These are phyloP conservation scores for Marronus borbonicus DNA, from an alignment of 2,888 invertebrate genomes.

Conservation along the genomic window DNA sequence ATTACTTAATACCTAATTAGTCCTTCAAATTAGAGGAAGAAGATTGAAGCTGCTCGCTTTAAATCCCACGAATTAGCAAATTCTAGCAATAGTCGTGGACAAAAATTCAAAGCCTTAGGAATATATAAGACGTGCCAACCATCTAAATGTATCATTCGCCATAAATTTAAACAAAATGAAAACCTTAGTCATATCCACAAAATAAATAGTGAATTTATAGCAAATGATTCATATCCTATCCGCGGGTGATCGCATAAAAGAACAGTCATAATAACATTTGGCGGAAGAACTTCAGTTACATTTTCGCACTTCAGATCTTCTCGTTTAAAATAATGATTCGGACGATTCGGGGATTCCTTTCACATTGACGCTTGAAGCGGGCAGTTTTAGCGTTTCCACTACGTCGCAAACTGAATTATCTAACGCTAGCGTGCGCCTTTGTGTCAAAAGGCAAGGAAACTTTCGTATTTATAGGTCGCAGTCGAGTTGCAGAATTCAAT, in stretches of 20 bases:
- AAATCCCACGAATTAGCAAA: no score
- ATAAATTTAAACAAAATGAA: no score
- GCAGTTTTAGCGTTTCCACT: slow-evolving; percentile 9
- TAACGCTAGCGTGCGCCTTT: neutral
- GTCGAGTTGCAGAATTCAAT: slow-evolving; percentile 14
- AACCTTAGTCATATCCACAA: neutral
- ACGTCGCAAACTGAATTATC: slow-evolving; percentile 26
- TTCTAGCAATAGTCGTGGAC: no score
- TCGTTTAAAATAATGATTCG: neutral
- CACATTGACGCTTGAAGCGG: neutral
- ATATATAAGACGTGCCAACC: no score
- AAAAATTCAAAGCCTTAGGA: no score
- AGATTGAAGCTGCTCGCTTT: no score
- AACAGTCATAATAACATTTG: neutral
- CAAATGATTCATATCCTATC: no score
- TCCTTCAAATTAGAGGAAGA: no score
- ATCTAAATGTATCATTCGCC: no score
- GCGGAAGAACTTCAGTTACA: neutral
- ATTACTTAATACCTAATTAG: no score
- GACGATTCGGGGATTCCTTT: neutral
- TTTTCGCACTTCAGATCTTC: neutral
- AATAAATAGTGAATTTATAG: neutral
- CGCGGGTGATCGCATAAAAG: no score
- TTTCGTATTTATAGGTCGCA: slow-evolving; percentile 4
- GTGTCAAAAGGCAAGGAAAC: slow-evolving; percentile 10